Base-by-base conservation (phyloP, 2,888 invertebrate species). In the Trichopoda pennipes region DNA sequence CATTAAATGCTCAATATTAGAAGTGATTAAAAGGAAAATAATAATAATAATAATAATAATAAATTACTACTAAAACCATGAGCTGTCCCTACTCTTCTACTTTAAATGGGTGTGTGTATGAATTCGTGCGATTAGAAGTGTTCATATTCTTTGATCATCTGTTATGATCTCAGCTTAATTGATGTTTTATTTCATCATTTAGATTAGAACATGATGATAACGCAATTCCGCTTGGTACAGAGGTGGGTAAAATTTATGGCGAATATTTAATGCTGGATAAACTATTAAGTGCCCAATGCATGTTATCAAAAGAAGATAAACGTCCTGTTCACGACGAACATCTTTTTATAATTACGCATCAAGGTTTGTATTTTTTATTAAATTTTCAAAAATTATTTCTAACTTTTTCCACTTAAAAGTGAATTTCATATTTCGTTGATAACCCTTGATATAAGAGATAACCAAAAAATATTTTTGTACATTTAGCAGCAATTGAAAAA, bases 281-380 rank as follows among this genome's bases (percentile, higher is more conserved):
- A 88, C 92, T 98, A 21, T 92, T 98, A 44, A 92, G 92, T 38
- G 94, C 97, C 0, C 98, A 98, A 91, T 92, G 95, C 78, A 93
- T 97, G 92, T 93, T 96, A 61, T 97, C 97, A 85, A 93, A 93
- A 7, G 93, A 94, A 88, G 94, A 95, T 72, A 92, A 94, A 28
- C 92, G 94, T 75, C 93, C 94, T 0, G 98, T 98, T 0, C 98
- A 98, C 86, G 99, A 99, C 90, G 99, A 99, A 88, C 99, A 99
- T 92, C 93, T 99, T 9, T 99, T 99, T 90, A 99, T 99, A 81
- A 93, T 99, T 69, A 99, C 98, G 14, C 99, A 99, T 92, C 99
- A 99, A 95, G 98, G 98, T 98, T 92, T 72, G 83, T 72, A 17
- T 38, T 28, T 21, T n/a, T 16, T 7, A 47, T 17, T 47, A 17